These are phyloP conservation scores for Zosterops japonicus DNA, from an alignment of 2,113 vertebrate species.

Conservation along the genomic window DNA sequence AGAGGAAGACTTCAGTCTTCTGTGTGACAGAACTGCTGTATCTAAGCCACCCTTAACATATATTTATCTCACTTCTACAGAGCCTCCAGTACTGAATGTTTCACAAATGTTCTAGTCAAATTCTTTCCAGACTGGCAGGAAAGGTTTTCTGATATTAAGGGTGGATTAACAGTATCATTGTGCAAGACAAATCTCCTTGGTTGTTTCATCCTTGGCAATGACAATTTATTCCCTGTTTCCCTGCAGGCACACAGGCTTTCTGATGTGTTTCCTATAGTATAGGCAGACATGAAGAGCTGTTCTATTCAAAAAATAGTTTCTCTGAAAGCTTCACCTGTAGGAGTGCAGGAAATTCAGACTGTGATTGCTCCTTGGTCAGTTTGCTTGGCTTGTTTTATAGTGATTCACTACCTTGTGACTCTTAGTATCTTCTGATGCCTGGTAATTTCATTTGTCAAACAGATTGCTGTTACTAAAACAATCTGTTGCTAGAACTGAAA, in stretches of 20 bases:
- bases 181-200: not conserved
- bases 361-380: not conserved
- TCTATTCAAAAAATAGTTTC: not conserved
- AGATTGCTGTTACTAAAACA: conserved; percentile 24
- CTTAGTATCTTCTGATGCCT: not conserved
- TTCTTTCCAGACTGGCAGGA: not conserved
- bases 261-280: not conserved
- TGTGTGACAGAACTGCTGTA: not conserved
- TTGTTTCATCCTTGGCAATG: not conserved
- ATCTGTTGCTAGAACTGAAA: not conserved
- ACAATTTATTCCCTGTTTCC: not conserved
- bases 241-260: not conserved
- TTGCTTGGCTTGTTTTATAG: not conserved
- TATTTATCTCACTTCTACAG: not conserved
- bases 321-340: not conserved
- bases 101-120: not conserved
- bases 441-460: not conserved
- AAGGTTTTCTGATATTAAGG: not conserved
- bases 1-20: not conserved
- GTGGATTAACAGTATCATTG: not conserved
- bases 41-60: not conserved
- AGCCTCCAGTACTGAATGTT: not conserved
- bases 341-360: not conserved
- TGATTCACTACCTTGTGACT: conserved; percentile 34
- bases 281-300: not conserved